Percentiles rank a stretch among this genome's conserved stretches.
Conservation (phyloP, 2,113 vertebrate genomes). For the Struthidea cinerea region DNA sequence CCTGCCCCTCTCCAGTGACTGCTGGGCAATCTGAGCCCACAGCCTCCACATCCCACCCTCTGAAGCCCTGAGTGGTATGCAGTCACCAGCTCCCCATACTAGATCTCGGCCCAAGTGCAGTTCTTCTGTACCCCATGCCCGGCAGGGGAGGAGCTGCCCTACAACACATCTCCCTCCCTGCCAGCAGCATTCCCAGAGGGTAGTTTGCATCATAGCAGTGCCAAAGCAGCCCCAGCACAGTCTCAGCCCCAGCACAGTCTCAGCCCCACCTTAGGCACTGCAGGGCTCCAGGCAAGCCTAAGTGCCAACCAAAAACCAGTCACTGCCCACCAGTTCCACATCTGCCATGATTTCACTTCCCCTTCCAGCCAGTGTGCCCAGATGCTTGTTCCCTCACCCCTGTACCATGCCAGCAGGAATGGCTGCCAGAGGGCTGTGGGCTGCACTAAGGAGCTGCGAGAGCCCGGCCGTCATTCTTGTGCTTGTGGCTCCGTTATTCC, state of each 20-base stretch:
- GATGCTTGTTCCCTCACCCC: fast-evolving
- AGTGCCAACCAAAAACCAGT: background rate
- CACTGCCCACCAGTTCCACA: background rate
- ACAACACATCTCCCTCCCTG: background rate
- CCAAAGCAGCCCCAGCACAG: fast-evolving
- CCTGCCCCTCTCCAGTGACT: background rate
- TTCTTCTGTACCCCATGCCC: background rate
- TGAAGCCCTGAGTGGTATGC: background rate
- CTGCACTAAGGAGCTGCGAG: fast-evolving
- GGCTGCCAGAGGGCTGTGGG: fast-evolving
- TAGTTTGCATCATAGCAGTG: background rate
- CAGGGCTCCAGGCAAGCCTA: background rate
- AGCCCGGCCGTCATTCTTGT: fast-evolving
- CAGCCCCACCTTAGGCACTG: fast-evolving
- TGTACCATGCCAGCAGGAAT: background rate
- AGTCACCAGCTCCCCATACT: background rate
- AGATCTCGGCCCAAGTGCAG: background rate
- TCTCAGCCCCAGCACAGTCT: background rate
- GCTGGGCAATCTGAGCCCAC: background rate
- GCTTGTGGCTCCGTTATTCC: background rate
- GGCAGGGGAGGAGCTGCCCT: background rate
- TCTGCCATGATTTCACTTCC: background rate
- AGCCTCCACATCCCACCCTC: background rate
- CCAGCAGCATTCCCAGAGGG: background rate
- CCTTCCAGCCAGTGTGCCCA: background rate